phyloP scores from a whole-genome alignment of 2,888 invertebrate species.

The Stenchaetothrips biformis region DNA sequence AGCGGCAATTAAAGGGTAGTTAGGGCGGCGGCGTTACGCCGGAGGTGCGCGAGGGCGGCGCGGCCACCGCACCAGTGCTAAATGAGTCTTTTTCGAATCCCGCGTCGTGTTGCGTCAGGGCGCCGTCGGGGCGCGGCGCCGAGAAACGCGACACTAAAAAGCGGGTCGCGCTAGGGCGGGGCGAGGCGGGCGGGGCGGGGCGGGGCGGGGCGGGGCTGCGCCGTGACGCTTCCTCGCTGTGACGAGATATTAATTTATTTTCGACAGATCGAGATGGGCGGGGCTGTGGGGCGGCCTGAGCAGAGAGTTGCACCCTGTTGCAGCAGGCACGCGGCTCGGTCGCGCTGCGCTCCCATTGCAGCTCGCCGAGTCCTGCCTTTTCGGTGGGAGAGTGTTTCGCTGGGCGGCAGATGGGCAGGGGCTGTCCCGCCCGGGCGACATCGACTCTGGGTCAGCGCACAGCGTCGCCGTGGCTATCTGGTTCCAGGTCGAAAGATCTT shows the following conservation, averaged over 20 bases:
- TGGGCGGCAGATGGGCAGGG: too few relatives aligned
- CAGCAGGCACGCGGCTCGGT: too few relatives aligned
- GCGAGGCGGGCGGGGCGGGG: neutral
- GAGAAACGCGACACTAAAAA: neutral
- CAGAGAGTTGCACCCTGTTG: too few relatives aligned
- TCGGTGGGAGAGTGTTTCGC: too few relatives aligned
- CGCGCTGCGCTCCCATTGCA: too few relatives aligned
- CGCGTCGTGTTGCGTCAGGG: neutral
- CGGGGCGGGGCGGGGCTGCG: neutral
- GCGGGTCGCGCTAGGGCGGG: neutral
- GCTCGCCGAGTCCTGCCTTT: too few relatives aligned
- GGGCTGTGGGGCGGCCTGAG: neutral
- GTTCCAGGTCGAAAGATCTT: too few relatives aligned
- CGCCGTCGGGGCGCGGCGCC: neutral
- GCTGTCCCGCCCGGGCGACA: too few relatives aligned
- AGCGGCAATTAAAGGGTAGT: neutral
- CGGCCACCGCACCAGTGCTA: neutral
- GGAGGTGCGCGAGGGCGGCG: neutral
- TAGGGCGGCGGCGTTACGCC: neutral
- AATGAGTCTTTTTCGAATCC: neutral
- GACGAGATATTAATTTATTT: neutral
- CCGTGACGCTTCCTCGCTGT: neutral
- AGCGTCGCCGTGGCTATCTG: too few relatives aligned
- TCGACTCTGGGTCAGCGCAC: too few relatives aligned
- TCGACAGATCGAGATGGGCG: conserved; percentile 1